Evolutionary conservation across 2,113 vertebrate species (phyloP).

Genomic region (Chlamydotis undulata): DNA sequence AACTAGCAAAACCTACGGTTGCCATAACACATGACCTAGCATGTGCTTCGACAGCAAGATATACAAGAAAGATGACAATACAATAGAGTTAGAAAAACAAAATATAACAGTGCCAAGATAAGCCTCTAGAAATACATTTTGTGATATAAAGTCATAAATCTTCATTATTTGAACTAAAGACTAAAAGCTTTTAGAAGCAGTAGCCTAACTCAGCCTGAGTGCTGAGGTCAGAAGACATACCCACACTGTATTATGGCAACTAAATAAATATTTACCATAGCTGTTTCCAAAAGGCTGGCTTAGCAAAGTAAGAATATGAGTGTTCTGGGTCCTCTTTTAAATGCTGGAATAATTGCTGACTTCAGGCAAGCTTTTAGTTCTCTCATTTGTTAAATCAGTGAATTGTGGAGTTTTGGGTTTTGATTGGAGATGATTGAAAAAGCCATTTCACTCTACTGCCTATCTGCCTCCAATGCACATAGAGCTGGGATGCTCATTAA

Average conservation of each 20-base stretch:
- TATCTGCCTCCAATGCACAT: not conserved
- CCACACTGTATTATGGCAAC: conserved; percentile 28
- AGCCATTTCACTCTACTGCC: not conserved
- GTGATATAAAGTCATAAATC: conserved; percentile 5
- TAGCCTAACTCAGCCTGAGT: not conserved
- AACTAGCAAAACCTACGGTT: not conserved
- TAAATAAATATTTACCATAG: conserved; percentile 37
- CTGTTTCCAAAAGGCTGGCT: not conserved
- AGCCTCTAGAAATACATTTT: not conserved
- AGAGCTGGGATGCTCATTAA: not conserved
- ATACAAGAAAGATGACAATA: conserved; percentile 5
- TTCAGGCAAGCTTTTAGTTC: not conserved
- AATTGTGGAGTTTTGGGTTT: not conserved
- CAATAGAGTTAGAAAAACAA: not conserved
- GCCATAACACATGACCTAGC: not conserved
- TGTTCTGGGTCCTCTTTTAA: not conserved
- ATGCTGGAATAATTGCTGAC: not conserved
- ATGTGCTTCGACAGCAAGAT: not conserved
- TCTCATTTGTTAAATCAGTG: not conserved
- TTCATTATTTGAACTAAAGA: not conserved
- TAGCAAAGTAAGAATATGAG: not conserved
- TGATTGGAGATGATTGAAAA: not conserved
- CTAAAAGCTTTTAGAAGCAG: not conserved
- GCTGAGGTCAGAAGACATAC: not conserved
- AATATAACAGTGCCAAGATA: not conserved